Base-by-base conservation (phyloP, 2,797 vertebrate species). In the Danionella dracula region DNA sequence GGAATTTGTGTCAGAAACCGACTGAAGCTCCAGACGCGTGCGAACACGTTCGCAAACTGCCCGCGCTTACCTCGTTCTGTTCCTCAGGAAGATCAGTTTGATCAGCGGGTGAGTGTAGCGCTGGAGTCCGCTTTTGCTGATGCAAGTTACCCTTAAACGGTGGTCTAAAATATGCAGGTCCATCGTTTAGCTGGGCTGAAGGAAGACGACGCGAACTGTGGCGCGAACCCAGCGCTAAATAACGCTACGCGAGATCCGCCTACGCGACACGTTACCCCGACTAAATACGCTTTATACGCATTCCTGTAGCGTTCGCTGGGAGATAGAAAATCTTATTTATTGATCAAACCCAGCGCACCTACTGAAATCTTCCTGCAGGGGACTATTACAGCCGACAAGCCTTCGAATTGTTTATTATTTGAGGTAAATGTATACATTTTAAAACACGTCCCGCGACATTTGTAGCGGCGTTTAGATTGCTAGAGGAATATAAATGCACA, bases 121-220 rank as follows among this genome's bases (percentile, higher is more conserved):
- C 80, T 91, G 89, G 77, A 99, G 90, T 17, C 94, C 94, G 0
- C 76, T 85, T 71, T 93, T 95, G 69, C 91, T 87, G 75, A 99
- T 90, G 80, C 93, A 93, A 76, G 93, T 93, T 61, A 99, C 95
- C 81, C 92, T 91, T 58, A 99, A 92, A 70, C 91, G 89, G 80
- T 93, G 94, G 78, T 97, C 96, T 81, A 98, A 50, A 55, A 99
- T 96, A 86, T 96, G 95, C 76, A 98, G 81, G 72, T 99, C 95
- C 95, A 98, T 99, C 1, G 53, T 78, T 16, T 32, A 27, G 31
- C 38, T 7, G 4, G 1, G 15, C 49, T 23, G 51, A 32, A 3
- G 32, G n/a, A 40, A 32, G 34, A 49, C 20, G 23, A n/a, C 8
- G 40, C 19, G 35, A 79, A 75, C 76, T 78, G 19, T 10, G 8